These are phyloP conservation scores for Scolanthus callimorphus DNA, from an alignment of 92 coral and sea anemone genomes.

Conservation along the genomic window DNA sequence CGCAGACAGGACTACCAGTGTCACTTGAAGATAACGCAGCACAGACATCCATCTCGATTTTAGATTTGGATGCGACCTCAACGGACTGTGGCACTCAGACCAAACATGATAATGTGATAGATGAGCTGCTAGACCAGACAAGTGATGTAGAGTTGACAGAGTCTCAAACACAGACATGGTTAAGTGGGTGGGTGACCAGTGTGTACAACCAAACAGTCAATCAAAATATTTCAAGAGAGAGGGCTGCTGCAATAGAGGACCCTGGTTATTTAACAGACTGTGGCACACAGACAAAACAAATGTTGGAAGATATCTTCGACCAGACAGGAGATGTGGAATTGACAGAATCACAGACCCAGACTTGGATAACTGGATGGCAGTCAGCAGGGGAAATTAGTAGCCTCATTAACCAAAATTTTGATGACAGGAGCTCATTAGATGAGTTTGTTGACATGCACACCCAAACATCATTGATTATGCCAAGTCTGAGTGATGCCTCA, in stretches of 20 bases:
- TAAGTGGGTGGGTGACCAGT: constrained; percentile 34
- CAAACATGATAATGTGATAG: constrained; percentile 45
- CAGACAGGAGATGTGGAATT: constrained; percentile 50
- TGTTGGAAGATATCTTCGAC: constrained; percentile 61
- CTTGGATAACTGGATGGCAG: constrained; percentile 55
- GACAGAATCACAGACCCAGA: constrained; percentile 85
- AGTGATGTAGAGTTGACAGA: constrained; percentile 68
- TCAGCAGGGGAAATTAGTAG: constrained; percentile 35
- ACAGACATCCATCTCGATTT: constrained; percentile 79
- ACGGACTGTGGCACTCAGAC: constrained; percentile 88
- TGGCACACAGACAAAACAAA: constrained; percentile 71
- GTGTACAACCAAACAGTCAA: no score
- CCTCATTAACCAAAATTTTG: constrained; percentile 10
- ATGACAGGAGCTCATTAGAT: constrained; percentile 44
- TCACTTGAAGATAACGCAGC: constrained; percentile 93
- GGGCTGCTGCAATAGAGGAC: no score
- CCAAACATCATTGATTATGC: constrained; percentile 58
- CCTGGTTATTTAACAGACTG: constrained; percentile 56
- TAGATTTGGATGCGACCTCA: constrained; percentile 82
- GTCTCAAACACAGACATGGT: constrained; percentile 89
- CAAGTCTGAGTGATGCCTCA: constrained; percentile 43
- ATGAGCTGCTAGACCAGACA: constrained; percentile 46
- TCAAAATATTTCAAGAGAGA: no score
- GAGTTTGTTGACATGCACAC: constrained; percentile 81
- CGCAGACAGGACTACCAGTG: constrained; percentile 52